Evolutionary conservation across 2,797 vertebrate genomes (phyloP).

Genomic region (Apodemus agrarius): DNA sequence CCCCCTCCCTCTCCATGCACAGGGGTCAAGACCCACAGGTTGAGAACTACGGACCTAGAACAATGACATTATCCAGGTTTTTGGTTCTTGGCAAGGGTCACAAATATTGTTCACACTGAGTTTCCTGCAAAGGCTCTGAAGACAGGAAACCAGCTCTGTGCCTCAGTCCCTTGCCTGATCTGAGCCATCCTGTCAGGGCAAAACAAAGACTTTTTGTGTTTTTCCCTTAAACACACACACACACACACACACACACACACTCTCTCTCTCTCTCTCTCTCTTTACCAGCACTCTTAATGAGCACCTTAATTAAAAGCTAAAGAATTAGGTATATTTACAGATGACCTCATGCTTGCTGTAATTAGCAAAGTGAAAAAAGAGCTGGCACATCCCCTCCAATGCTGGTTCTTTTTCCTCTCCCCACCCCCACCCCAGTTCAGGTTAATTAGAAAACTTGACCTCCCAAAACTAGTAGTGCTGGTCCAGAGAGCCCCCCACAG

Average conservation of each 20-base stretch:
- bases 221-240: constrained; percentile 11
- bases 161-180: constrained; percentile 68
- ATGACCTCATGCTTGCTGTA: constrained; percentile 74
- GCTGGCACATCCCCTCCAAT: constrained; percentile 45
- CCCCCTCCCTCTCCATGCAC: too few relatives aligned
- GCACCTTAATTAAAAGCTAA: constrained; percentile 77
- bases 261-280: not conserved
- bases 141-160: constrained; percentile 77
- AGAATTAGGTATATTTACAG: constrained; percentile 71
- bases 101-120: constrained; percentile 73
- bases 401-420: not conserved
- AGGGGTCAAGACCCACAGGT: not conserved
- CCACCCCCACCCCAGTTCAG: not conserved
- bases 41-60: not conserved
- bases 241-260: not conserved
- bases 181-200: constrained; percentile 68
- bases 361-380: constrained; percentile 72
- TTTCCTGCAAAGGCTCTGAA: constrained; percentile 74
- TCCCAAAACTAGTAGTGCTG: constrained; percentile 44
- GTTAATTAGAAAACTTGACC: constrained; percentile 73
- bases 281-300: constrained; percentile 66
- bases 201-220: constrained; percentile 78
- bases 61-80: constrained; percentile 75
- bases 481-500: not conserved
- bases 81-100: constrained; percentile 70